Evolutionary conservation across 1,140 invertebrate species (phyloP).

Genomic region (Drosophila funebris): DNA sequence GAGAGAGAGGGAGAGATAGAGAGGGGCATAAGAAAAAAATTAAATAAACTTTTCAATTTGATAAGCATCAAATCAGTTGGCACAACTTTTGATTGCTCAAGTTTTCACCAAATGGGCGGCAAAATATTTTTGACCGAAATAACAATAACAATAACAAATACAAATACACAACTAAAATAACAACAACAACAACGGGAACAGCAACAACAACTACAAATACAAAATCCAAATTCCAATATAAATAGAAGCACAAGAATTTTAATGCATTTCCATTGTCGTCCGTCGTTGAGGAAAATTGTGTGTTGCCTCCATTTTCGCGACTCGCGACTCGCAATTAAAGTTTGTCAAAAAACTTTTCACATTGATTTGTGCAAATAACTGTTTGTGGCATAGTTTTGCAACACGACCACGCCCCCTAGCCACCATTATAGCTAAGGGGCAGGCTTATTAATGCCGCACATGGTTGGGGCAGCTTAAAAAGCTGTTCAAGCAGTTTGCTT

Average conservation of each 20-base stretch:
- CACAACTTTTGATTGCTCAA: constrained; percentile 78
- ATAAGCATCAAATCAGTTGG: constrained; percentile 71
- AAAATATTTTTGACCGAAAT: constrained; percentile 63
- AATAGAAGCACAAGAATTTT: constrained; percentile 53
- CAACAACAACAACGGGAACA: constrained; percentile 2
- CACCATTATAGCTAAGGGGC: background rate
- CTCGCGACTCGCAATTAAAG: constrained; percentile 67
- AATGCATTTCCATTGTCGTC: constrained; percentile 74
- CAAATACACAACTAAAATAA: background rate
- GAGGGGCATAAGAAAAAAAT: constrained; percentile 9
- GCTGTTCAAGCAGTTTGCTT: constrained; percentile 34
- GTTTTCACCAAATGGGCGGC: constrained; percentile 47
- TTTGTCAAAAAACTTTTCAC: constrained; percentile 68
- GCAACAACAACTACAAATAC: constrained; percentile 22
- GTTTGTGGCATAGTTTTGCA: constrained; percentile 66
- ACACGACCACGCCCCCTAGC: constrained; percentile 16
- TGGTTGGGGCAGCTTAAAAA: background rate
- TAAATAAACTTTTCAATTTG: constrained; percentile 74
- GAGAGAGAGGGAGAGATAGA: background rate
- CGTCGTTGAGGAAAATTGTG: constrained; percentile 14
- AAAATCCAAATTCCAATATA: constrained; percentile 1
- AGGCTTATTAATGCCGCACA: constrained; percentile 52
- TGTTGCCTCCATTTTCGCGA: background rate
- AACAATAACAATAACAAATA: constrained; percentile 44
- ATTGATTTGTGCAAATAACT: constrained; percentile 76